These are phyloP conservation scores for Cataglyphis rosenhaueri DNA, from an alignment of 2,888 invertebrate genomes.

Conservation along the genomic window DNA sequence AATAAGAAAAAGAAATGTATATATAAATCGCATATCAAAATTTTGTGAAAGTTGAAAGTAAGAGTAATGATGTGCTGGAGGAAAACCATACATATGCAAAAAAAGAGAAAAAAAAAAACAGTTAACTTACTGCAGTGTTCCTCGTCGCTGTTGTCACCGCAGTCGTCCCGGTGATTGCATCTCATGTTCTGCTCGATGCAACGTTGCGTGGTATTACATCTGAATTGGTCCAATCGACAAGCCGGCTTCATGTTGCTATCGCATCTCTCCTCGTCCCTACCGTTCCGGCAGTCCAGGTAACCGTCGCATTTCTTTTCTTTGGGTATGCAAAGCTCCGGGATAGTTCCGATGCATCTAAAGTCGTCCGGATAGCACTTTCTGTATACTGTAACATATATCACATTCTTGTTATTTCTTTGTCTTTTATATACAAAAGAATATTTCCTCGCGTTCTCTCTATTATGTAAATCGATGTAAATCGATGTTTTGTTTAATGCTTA, in stretches of 20 bases:
- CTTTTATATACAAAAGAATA: conserved; percentile 25
- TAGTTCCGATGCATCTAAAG: conserved; percentile 92
- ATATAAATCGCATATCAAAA: too few species aligned
- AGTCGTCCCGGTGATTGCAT: conserved; percentile 96
- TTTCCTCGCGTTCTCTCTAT: not conserved
- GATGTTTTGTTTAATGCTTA: not conserved
- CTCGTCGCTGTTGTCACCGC: conserved; percentile 96
- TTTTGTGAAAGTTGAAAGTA: not conserved
- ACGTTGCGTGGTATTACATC: conserved; percentile 92
- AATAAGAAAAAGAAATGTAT: not conserved
- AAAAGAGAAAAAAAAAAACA: not conserved
- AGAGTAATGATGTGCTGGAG: not conserved
- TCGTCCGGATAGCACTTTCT: conserved; percentile 95
- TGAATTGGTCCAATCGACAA: conserved; percentile 94
- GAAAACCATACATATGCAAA: not conserved
- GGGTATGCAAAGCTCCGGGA: conserved; percentile 93
- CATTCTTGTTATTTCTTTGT: not conserved
- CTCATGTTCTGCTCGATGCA: conserved; percentile 92
- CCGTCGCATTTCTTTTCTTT: conserved; percentile 97
- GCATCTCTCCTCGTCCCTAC: conserved; percentile 93
- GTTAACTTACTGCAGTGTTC: conserved; percentile 92
- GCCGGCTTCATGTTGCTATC: conserved; percentile 86
- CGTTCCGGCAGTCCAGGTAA: conserved; percentile 94
- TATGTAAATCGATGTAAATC: not conserved
- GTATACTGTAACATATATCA: conserved; percentile 89